phyloP scores from a whole-genome alignment of 2,888 invertebrate species.

The Scaptomyza reducta region DNA sequence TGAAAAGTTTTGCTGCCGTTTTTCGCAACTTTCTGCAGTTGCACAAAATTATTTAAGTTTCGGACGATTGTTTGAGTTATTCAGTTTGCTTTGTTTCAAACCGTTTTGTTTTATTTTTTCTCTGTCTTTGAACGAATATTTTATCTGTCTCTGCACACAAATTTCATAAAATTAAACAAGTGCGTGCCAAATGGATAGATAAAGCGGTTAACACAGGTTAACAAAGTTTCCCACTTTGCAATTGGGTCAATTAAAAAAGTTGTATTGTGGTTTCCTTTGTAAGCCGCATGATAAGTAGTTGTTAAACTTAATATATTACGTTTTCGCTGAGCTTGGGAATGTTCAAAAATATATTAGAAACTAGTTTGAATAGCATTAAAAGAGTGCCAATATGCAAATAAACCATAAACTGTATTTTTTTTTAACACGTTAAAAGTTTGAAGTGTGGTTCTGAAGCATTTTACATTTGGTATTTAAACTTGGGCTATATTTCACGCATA shows the following conservation, averaged over 20 bases:
- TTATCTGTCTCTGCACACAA: constrained; percentile 1
- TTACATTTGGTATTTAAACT: neutral
- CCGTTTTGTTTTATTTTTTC: constrained; percentile 45
- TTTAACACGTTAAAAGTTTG: neutral
- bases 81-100: constrained; percentile 53
- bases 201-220: constrained; percentile 32
- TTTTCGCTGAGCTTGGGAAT: no score
- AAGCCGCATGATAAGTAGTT: constrained; percentile 17
- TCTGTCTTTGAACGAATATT: constrained; percentile 28
- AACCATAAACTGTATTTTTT: neutral
- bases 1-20: constrained; percentile 55
- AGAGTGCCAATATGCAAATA: neutral
- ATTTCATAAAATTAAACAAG: constrained; percentile 41
- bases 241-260: constrained; percentile 50
- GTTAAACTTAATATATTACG: no score
- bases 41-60: constrained; percentile 71
- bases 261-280: constrained; percentile 14
- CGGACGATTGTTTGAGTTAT: constrained; percentile 68
- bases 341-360: neutral
- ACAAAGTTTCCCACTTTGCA: constrained; percentile 10
- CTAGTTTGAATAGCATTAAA: neutral
- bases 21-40: constrained; percentile 62
- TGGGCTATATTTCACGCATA: neutral
- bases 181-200: constrained; percentile 50
- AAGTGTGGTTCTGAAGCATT: neutral